Evolutionary conservation across 2,888 invertebrate species (phyloP).

Genomic region (Acanthosoma haemorrhoidale): DNA sequence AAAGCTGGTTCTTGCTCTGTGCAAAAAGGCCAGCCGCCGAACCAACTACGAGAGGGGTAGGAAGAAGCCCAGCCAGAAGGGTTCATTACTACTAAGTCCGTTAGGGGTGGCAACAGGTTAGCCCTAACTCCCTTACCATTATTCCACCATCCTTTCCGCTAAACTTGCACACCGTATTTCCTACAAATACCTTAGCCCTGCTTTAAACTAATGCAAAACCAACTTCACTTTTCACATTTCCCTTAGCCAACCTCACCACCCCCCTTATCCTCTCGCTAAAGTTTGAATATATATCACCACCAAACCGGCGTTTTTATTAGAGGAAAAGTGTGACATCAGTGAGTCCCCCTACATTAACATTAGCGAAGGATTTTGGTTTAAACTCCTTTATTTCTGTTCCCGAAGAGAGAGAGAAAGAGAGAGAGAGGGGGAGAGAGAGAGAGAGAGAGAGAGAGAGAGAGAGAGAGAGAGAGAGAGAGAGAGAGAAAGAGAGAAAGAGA

Average conservation of each 20-base stretch:
- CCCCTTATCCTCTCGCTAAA: too few species aligned
- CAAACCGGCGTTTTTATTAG: too few species aligned
- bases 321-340: too few species aligned
- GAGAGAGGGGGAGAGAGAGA: slow-evolving; percentile 30
- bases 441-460: slow-evolving; percentile 12
- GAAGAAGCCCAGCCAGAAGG: too few species aligned
- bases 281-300: too few species aligned
- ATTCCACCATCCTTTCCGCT: background rate
- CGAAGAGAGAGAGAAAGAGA: slow-evolving; percentile 32
- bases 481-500: slow-evolving; percentile 21
- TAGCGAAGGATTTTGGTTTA: too few species aligned
- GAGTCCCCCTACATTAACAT: too few species aligned
- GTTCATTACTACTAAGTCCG: slow-evolving; percentile 25
- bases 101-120: slow-evolving; percentile 27
- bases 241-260: background rate
- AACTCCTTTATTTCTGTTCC: too few species aligned
- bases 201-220: too few species aligned
- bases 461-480: slow-evolving; percentile 25
- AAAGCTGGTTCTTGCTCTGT: too few species aligned
- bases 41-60: too few species aligned
- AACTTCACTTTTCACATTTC: slow-evolving; percentile 4
- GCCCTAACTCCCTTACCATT: slow-evolving; percentile 15
- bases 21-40: too few species aligned
- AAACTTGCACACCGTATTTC: background rate
- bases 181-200: background rate